These are phyloP conservation scores for Hippolais icterina DNA, from an alignment of 2,113 vertebrate genomes.

Conservation along the genomic window DNA sequence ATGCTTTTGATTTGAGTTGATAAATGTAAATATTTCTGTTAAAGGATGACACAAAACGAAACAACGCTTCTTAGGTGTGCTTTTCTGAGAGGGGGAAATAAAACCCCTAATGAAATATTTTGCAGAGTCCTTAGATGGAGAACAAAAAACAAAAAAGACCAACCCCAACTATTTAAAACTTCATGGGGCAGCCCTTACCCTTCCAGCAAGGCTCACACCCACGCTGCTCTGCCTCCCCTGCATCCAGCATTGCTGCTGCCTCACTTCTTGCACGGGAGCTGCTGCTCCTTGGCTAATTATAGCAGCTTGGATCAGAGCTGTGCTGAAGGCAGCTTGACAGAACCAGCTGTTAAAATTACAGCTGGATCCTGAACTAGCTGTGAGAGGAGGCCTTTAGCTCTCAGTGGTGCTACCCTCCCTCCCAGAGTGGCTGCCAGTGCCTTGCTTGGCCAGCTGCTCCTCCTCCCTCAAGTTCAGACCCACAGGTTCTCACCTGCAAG, in stretches of 20 bases:
- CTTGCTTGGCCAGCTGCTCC: neutral
- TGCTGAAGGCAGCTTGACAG: constrained; percentile 20
- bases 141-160: neutral
- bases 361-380: constrained; percentile 24
- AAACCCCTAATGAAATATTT: neutral
- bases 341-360: constrained; percentile 63
- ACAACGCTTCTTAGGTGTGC: neutral
- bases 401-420: neutral
- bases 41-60: neutral
- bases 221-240: neutral
- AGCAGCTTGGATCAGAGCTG: constrained; percentile 32
- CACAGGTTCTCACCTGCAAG: neutral
- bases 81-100: neutral
- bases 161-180: neutral
- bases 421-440: neutral
- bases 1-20: neutral
- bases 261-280: neutral
- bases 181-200: neutral
- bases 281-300: constrained; percentile 15
- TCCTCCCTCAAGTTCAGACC: neutral
- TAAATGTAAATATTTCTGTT: neutral
- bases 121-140: neutral
- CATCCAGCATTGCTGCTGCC: neutral
- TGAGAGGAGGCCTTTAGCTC: neutral
- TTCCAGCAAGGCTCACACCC: neutral